A percentile compares a stretch with the other conserved stretches of the same genome.
Evolutionary conservation across 2,888 invertebrate genomes (phyloP).

Genomic region (Xanthostigma xanthostigma): DNA sequence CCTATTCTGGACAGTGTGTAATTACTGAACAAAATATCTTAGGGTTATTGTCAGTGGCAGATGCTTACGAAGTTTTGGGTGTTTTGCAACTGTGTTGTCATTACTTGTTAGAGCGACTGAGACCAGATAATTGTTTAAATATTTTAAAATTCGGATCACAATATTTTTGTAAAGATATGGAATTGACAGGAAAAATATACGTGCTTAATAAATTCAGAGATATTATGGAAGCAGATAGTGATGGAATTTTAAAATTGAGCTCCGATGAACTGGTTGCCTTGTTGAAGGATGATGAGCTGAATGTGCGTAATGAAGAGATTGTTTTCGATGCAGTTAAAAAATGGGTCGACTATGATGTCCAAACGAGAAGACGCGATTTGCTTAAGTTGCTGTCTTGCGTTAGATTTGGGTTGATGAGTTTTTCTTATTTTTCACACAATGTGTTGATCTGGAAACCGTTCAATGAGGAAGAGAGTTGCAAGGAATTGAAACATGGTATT

Average conservation of each 20-base stretch:
- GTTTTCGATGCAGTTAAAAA: slow-evolving; percentile 58
- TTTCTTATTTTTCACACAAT: slow-evolving; percentile 35
- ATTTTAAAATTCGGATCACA: slow-evolving; percentile 53
- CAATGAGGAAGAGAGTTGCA: slow-evolving; percentile 35
- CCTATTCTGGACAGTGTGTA: slow-evolving; percentile 52
- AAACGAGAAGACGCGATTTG: slow-evolving; percentile 36
- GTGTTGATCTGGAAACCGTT: slow-evolving; percentile 39
- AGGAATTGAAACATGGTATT: slow-evolving; percentile 29
- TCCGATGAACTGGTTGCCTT: slow-evolving; percentile 46
- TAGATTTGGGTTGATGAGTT: slow-evolving; percentile 48
- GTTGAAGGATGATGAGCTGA: slow-evolving; percentile 53
- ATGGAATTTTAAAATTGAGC: slow-evolving; percentile 45
- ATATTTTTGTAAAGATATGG: slow-evolving; percentile 53
- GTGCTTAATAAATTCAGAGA: slow-evolving; percentile 43
- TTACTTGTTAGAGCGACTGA: slow-evolving; percentile 45
- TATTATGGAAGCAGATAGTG: slow-evolving; percentile 42
- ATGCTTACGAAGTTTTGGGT: slow-evolving; percentile 58
- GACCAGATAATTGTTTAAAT: slow-evolving; percentile 52
- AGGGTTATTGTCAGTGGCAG: slow-evolving; percentile 50
- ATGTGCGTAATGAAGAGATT: slow-evolving; percentile 54
- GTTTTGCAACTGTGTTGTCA: slow-evolving; percentile 54
- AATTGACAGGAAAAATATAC: slow-evolving; percentile 41
- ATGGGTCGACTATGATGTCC: slow-evolving; percentile 49
- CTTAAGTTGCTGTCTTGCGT: slow-evolving; percentile 43
- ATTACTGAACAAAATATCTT: slow-evolving; percentile 54